Base-by-base conservation (phyloP, 1,140 invertebrate genomes). In the Drosophila mauritiana region DNA sequence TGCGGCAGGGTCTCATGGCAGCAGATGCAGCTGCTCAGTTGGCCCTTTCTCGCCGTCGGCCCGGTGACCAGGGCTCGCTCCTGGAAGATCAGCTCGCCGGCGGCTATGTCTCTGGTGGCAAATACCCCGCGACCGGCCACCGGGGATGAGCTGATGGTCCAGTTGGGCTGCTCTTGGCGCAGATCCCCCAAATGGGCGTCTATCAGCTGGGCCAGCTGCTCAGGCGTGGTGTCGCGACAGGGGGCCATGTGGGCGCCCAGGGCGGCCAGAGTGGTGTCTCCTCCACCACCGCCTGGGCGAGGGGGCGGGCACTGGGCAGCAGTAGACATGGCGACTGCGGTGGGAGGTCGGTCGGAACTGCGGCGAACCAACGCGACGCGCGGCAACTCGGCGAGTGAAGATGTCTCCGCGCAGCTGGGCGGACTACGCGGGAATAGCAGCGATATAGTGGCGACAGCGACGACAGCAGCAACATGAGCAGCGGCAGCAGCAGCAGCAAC, bases 41-140 rank as follows among this genome's bases (percentile, higher is more conserved):
- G 77, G 0, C 90, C 91, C 59, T 92, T 92, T 27, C 91, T 65
- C 0, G 91, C 91, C 7, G 91, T 92, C 1, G 95, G 95, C 0
- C 96, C 96, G 20, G 94, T 81, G 12, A 96, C 93, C 2, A 96
- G 76, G 0, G 96, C 94, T 31, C 91, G 91, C 80, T 97, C 96
- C 2, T 94, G 92, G 80, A 96, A 95, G 43, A 97, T 94, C 8
- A 96, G 77, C 91, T 96, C 95, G 27, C 95, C 95, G 13, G 93
- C 79, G 25, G 92, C 78, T 11, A 96, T 95, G 70, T 95, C 93
- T 48, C 94, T 92, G 0, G 92, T 94, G 4, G 95, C 95, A 52
- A 96, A 94, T 1, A 96, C 73, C 5, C 95, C 95, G 6, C 95
- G 94, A 4, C 91, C 91, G 2, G 89, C 84, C 12, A 92, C 88